A percentile compares a stretch with the other conserved stretches of the same genome.
Evolutionary conservation across 2,113 vertebrate genomes (phyloP).

Genomic region (Rhinoptilus africanus): DNA sequence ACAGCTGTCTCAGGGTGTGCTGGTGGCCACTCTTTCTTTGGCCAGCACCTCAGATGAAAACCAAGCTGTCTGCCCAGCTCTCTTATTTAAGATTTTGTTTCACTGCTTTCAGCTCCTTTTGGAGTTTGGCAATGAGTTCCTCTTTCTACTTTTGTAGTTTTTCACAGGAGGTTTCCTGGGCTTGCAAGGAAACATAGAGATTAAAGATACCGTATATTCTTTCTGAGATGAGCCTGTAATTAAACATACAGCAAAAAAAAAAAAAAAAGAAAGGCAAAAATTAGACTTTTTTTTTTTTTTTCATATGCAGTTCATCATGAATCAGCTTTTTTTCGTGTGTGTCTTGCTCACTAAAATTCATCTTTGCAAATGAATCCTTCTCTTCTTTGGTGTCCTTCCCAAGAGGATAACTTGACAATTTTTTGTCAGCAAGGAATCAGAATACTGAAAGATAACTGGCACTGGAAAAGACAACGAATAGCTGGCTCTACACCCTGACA

Average conservation of each 20-base stretch:
- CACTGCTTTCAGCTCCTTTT: background rate
- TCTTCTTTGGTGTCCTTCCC: background rate
- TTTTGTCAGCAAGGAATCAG: background rate
- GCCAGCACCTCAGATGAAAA: background rate
- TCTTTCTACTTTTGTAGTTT: background rate
- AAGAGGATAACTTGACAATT: background rate
- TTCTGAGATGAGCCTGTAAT: rapidly evolving
- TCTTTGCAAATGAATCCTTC: background rate
- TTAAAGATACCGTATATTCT: background rate
- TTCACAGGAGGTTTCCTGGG: background rate
- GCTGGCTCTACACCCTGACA: background rate
- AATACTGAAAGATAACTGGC: background rate
- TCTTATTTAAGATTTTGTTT: background rate
- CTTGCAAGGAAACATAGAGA: background rate
- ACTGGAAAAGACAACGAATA: background rate
- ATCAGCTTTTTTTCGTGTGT: background rate
- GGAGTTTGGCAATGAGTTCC: background rate
- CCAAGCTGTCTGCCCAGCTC: background rate
- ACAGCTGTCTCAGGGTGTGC: background rate
- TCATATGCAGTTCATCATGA: background rate
- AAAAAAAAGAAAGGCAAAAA: background rate
- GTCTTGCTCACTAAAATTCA: background rate
- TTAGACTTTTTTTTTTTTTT: background rate
- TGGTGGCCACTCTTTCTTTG: background rate
- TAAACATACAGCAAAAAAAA: no score